Evolutionary conservation across 2,113 vertebrate genomes (phyloP), one percentile per base, ranked within the genome.

Genomic region (Microtus ochrogaster): DNA sequence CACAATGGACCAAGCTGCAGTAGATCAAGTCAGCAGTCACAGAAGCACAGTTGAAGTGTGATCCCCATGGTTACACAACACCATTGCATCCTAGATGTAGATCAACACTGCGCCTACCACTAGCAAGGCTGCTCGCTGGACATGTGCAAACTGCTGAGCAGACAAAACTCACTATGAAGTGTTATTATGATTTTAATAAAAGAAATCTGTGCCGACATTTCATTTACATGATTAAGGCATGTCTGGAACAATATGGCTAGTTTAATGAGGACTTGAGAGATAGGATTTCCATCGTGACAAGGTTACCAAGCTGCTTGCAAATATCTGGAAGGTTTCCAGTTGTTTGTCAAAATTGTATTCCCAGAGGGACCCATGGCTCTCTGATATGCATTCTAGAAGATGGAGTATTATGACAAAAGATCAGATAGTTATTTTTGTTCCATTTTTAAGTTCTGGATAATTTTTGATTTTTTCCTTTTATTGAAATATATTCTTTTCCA

Each of bases 361-460:
- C 65, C 90, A 16, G 9, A 79, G 52, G 73, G 65, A 78, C 14
- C 68, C 22, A 16, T 77, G 9, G 65, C 63, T 82, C 39, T 96
- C 78, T 82, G 19, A 79, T 88, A 14, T n/a, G 21, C 49, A 24
- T 68, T 83, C 63, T 82, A 77, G 94, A 89, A 95, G 49, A 84
- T 61, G 36, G 19, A 19, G 30, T 83, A 39, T 2, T 44, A 83
- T 24, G 66, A 16, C 7, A 58, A 93, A 91, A 78, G 19, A n/a
- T 82, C 55, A 90, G 28, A 49, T n/a, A 93, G 68, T 73, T 11
- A 92, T 58, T 74, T 83, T 14, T 82, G 77, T 36, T 19, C 65
- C 12, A 58, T 58, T 94, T 90, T 90, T 39, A 94, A 90, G 39
- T 88, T 90, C 63, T 92, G 7, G 11, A 90, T 88, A 90, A 70